phyloP scores from a whole-genome alignment of 2,888 invertebrate species.

The Melanargia galathea region DNA sequence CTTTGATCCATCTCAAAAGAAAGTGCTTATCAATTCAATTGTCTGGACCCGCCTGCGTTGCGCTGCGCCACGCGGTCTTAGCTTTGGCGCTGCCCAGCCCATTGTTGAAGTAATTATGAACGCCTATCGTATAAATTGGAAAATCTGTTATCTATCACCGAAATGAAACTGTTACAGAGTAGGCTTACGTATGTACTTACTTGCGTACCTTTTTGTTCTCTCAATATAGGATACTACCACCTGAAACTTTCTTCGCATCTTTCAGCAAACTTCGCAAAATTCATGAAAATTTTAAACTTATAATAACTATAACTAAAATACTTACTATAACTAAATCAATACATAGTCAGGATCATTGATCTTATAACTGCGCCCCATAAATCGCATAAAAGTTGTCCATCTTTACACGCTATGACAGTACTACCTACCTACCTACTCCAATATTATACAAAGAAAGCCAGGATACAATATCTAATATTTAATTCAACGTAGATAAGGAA shows the following conservation, averaged over 20 bases:
- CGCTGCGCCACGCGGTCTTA: conserved; percentile 53
- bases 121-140: conserved; percentile 32
- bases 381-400: too few relatives aligned
- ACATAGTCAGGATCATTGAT: too few relatives aligned
- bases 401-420: too few relatives aligned
- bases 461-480: background rate
- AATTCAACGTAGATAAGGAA: background rate
- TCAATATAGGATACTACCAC: background rate
- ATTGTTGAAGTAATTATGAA: conserved; percentile 49
- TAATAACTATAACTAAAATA: too few relatives aligned
- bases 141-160: conserved; percentile 19
- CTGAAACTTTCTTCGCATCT: too few relatives aligned
- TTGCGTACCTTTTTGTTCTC: background rate
- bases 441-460: background rate
- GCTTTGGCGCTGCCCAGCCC: conserved; percentile 53
- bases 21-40: conserved; percentile 79
- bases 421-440: too few relatives aligned
- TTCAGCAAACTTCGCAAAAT: too few relatives aligned
- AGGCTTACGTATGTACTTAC: too few relatives aligned
- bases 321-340: too few relatives aligned
- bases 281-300: too few relatives aligned
- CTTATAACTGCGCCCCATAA: too few relatives aligned
- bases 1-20: conserved; percentile 46
- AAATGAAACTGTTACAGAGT: conserved; percentile 1
- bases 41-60: conserved; percentile 69